Evolutionary conservation across 2,797 vertebrate genomes (phyloP), one percentile per base, ranked within the genome.

Genomic region (Rhynchotus rufescens): DNA sequence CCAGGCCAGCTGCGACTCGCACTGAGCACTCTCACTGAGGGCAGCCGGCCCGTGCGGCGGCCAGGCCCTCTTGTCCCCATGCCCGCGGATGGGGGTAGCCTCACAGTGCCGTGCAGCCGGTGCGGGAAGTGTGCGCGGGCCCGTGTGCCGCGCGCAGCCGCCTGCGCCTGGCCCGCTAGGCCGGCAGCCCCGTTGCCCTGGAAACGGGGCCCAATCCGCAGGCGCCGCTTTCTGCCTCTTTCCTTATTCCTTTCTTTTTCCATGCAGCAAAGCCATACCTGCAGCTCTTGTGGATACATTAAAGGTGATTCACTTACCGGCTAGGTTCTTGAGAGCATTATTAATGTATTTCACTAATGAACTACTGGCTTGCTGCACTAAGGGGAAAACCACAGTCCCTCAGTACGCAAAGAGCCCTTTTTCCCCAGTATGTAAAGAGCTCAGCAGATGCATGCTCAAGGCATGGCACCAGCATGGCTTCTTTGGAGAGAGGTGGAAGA

Each of bases 151-250:
- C 87, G 75, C 52, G 6, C 38, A 56, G 8, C 59, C 77, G 88
- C 92, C 89, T 96, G 94, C 95, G 96, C 92, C 88, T 49, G 52
- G 26, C 86, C 73, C 92, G 4, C 40, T 40, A 40, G 40, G 40
- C 40, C 40, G 40, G 40, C 40, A 40, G 40, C 40, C 94, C 94
- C 94, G 96, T 97, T 96, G 95, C 96, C 96, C 96, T 97, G 96
- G 96, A 96, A 97, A 97, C 94, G 92, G 96, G 95, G 91, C 19
- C 83, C 88, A 89, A 95, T 95, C 92, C 93, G 83, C 90, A 93
- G 94, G 92, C 86, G 45, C 81, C 73, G 82, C 82, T 90, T 88
- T 80, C 75, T 86, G 71, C 51, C 44, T 12, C 17, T 32, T 40
- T 26, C 62, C 22, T 56, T 75, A 62, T 65, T 62, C 40, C 42